phyloP scores from a whole-genome alignment of 2,888 invertebrate species.

The Diarsia dahlii region DNA sequence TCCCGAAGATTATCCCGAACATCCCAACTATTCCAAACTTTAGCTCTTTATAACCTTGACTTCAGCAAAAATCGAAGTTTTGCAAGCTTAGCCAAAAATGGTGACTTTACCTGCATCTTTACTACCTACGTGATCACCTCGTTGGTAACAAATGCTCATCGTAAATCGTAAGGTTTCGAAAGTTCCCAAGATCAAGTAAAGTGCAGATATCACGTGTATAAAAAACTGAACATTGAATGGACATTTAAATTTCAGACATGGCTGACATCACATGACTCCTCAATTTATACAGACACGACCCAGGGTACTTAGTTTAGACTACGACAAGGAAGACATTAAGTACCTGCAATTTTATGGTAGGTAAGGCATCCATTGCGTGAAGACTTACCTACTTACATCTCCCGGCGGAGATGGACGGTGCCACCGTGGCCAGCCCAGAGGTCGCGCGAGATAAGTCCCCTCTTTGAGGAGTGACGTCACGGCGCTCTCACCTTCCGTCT shows the following conservation, averaged over 20 bases:
- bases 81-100: conserved; percentile 8
- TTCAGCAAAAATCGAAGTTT: conserved; percentile 6
- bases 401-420: no score
- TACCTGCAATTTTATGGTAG: no score
- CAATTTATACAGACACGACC: neutral
- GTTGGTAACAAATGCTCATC: conserved; percentile 28
- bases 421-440: no score
- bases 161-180: conserved; percentile 16
- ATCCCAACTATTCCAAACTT: no score
- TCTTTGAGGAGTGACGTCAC: no score
- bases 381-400: no score
- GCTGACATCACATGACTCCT: neutral
- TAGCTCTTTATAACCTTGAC: conserved; percentile 1
- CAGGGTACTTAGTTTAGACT: neutral
- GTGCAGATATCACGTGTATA: conserved; percentile 10
- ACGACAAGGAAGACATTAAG: no score
- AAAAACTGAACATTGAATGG: neutral
- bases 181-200: conserved; percentile 15
- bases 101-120: conserved; percentile 3
- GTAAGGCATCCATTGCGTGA: no score
- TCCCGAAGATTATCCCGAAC: no score
- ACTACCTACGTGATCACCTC: conserved; percentile 23
- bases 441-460: no score
- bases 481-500: no score
- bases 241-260: neutral